Evolutionary conservation across 2,888 invertebrate genomes (phyloP), one percentile per base, ranked within the genome.

Genomic region (Pheosia tremula): DNA sequence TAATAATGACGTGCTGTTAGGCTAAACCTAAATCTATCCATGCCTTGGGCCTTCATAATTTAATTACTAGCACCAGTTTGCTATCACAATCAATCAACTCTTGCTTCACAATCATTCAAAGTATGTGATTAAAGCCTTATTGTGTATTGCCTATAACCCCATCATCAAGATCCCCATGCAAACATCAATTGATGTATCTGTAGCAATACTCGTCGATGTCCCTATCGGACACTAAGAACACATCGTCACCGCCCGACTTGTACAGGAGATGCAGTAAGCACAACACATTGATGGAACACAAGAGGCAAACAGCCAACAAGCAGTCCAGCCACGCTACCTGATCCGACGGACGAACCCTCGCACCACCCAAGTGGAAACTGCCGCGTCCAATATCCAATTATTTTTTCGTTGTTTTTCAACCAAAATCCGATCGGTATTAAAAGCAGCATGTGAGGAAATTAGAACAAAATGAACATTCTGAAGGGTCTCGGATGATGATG

Each of bases 241-340:
- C 69, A 57, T 72, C 74, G 58, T 83, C 85, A 57, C 78, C 79
- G 65, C 81, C 75, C 62, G 77, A 79, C 69, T 81, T 90, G 81
- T 95, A 95, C 71, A 95, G 82, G 73, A 96, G 92, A 92, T 95
- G 95, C 87, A 95, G 82, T 84, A 95, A 94, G 93, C 95, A 95
- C 83, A 95, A 90, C 79, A 95, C 89, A 91, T 95, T 95, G 83
- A 95, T 90, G 78, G 95, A 95, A 89, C 95, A 95, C 90, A 96
- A 91, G 72, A 96, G 93, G 86, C 95, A 94, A 81, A 95, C 91
- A 91, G 95, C 95, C 91, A 96, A 93, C 87, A 95, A 93, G 91
- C 96, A 94, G 94, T 96, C 96, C 88, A 95, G 95, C 95, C 95
- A 96, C 95, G 96, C 96, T 96, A 97, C 96, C 96, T 97, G 96